These are phyloP conservation scores for Rhopalosiphum padi DNA, from an alignment of 1,140 invertebrate genomes.

Conservation along the genomic window DNA sequence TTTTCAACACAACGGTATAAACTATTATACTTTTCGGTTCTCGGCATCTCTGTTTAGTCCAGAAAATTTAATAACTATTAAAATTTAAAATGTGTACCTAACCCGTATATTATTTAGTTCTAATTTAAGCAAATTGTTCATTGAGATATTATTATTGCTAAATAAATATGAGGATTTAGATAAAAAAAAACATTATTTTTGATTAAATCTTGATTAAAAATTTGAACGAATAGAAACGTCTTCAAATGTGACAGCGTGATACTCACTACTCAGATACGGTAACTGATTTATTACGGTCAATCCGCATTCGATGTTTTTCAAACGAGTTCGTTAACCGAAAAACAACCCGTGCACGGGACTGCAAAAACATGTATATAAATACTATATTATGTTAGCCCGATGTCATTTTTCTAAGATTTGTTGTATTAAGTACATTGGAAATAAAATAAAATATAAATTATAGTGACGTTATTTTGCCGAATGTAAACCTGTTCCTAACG, in stretches of 20 bases:
- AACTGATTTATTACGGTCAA: neutral
- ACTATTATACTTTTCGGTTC: neutral
- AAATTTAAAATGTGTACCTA: neutral
- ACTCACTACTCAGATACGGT: neutral
- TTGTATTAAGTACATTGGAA: neutral
- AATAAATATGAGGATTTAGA: neutral
- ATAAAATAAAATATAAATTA: neutral
- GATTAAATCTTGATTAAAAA: neutral
- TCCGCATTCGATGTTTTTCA: neutral
- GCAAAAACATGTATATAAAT: neutral
- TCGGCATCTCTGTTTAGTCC: neutral
- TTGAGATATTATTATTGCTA: neutral
- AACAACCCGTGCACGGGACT: neutral
- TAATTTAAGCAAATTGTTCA: neutral
- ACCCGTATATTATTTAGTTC: neutral
- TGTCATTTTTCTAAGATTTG: constrained; percentile 26
- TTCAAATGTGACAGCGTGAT: neutral
- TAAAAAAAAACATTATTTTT: neutral
- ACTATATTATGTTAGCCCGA: neutral
- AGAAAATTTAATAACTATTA: neutral
- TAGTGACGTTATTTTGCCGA: constrained; percentile 12
- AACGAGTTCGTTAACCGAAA: constrained; percentile 36
- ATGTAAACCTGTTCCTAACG: neutral
- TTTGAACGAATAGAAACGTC: neutral
- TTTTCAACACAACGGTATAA: neutral